Evolutionary conservation across 2,888 invertebrate genomes (phyloP).

Genomic region (Pollenia angustigena): DNA sequence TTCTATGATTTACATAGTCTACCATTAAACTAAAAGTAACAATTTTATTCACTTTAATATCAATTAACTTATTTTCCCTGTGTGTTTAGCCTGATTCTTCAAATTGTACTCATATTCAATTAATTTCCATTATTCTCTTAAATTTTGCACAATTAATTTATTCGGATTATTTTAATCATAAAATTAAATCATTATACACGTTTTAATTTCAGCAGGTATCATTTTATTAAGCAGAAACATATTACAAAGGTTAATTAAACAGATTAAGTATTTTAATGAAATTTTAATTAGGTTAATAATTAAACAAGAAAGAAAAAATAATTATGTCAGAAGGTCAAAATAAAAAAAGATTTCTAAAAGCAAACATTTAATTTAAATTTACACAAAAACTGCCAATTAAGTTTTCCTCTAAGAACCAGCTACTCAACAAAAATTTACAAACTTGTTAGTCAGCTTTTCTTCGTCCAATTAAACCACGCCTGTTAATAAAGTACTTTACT

Average conservation of each 20-base stretch:
- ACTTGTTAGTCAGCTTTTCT: no score
- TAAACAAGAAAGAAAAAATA: neutral
- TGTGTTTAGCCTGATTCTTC: neutral
- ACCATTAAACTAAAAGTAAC: no score
- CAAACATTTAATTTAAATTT: no score
- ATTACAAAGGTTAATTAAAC: neutral
- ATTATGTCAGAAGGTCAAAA: neutral
- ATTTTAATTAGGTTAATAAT: no score
- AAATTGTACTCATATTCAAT: slow-evolving; percentile 3
- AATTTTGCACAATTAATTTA: slow-evolving; percentile 2
- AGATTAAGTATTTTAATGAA: neutral
- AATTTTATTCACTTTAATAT: no score
- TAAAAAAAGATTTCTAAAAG: neutral
- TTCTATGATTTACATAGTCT: no score
- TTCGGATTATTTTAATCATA: slow-evolving; percentile 9
- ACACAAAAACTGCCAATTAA: no score
- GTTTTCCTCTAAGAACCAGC: no score
- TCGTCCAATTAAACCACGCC: no score
- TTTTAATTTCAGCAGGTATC: neutral
- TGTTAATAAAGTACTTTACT: no score
- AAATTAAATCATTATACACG: neutral
- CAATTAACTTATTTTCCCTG: no score
- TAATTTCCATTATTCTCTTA: neutral
- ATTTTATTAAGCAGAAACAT: neutral
- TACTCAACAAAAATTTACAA: no score